Evolutionary conservation across 2,113 vertebrate species (phyloP).

Genomic region (Marmota monax): DNA sequence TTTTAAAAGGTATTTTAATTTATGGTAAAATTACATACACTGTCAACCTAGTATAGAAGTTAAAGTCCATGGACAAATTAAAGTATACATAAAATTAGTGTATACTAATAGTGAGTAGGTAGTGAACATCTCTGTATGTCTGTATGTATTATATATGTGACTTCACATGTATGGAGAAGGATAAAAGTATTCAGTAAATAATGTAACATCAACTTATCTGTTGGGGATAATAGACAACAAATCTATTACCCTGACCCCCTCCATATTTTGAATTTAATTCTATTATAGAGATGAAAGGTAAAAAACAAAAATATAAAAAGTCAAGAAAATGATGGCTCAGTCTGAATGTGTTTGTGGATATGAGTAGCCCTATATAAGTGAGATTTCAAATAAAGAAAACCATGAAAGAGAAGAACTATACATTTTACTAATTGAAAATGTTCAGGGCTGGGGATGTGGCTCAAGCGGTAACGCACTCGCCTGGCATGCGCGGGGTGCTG

Average conservation of each 20-base stretch:
- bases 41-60: constrained; percentile 24
- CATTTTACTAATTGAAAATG: constrained; percentile 15
- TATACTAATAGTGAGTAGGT: background rate
- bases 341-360: background rate
- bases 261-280: constrained; percentile 5
- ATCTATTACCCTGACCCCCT: background rate
- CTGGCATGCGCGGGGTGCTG: too few relatives aligned
- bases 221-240: background rate
- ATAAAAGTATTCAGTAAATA: background rate
- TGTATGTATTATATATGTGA: background rate
- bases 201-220: background rate
- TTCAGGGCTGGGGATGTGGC: background rate
- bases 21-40: background rate
- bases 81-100: background rate
- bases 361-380: background rate
- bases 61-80: background rate
- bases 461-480: too few relatives aligned
- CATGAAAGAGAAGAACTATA: background rate
- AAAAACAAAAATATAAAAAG: background rate
- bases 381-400: background rate
- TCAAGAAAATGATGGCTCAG: background rate
- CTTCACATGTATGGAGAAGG: background rate
- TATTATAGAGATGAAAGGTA: background rate
- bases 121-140: background rate
- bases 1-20: background rate